A percentile compares a stretch with the other conserved stretches of the same genome.
phyloP scores from a whole-genome alignment of 1,140 invertebrate genomes.

The Pygmarrhopalites habei region DNA sequence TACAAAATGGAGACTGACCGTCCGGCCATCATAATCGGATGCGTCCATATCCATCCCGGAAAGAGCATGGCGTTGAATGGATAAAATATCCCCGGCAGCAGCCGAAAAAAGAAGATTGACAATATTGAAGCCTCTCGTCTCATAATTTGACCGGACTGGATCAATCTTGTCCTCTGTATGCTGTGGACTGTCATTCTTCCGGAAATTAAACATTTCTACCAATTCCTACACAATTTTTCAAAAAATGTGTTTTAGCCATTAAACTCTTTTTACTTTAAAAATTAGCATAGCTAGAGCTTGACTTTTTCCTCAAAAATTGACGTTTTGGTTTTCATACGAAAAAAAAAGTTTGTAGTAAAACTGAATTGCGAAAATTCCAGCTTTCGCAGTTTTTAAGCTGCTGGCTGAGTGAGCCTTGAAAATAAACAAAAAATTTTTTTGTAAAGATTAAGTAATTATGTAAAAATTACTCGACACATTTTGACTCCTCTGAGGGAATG shows the following conservation, averaged over 20 bases:
- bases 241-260: neutral
- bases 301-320: neutral
- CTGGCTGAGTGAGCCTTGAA: neutral
- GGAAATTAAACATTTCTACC: constrained; percentile 86
- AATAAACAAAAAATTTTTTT: neutral
- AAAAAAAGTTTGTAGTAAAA: neutral
- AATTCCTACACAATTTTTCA: constrained; percentile 56
- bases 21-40: constrained; percentile 77
- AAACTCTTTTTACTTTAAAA: neutral
- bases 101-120: constrained; percentile 90
- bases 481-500: constrained; percentile 54
- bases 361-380: neutral
- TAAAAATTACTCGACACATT: constrained; percentile 48
- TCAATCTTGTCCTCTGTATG: constrained; percentile 88
- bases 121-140: constrained; percentile 83
- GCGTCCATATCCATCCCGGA: constrained; percentile 88
- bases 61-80: constrained; percentile 79
- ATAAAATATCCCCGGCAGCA: constrained; percentile 83
- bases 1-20: no score
- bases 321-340: neutral
- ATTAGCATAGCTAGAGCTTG: neutral
- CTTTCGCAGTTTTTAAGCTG: neutral
- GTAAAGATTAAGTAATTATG: neutral
- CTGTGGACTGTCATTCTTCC: constrained; percentile 91
- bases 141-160: constrained; percentile 81